phyloP scores from a whole-genome alignment of 1,140 invertebrate species.

The Nasonia longicornis region DNA sequence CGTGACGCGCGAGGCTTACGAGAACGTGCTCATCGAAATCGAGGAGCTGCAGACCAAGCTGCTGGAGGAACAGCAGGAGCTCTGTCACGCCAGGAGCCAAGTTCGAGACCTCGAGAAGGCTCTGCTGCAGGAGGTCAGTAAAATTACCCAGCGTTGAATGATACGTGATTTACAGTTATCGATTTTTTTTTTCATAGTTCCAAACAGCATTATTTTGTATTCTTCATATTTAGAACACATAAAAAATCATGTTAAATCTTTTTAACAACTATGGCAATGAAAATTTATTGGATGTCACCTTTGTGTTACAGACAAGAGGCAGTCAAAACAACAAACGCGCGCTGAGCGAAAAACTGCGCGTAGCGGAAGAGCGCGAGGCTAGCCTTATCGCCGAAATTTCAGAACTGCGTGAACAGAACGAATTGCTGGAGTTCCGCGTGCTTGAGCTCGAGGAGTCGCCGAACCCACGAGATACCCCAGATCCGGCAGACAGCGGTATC shows the following conservation, averaged over 20 bases:
- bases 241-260: too few species aligned
- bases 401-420: constrained; percentile 69
- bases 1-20: constrained; percentile 61
- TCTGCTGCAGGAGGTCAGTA: constrained; percentile 61
- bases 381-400: constrained; percentile 65
- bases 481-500: constrained; percentile 61
- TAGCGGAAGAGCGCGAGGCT: constrained; percentile 65
- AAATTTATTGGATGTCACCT: not conserved
- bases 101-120: constrained; percentile 63
- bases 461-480: constrained; percentile 55
- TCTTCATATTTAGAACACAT: too few species aligned
- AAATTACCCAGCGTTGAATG: not conserved
- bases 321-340: constrained; percentile 57
- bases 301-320: constrained; percentile 53
- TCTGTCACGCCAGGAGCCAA: constrained; percentile 59
- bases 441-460: constrained; percentile 67
- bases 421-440: constrained; percentile 69
- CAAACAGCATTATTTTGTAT: too few species aligned
- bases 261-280: too few species aligned
- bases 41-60: constrained; percentile 61
- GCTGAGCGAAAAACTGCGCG: constrained; percentile 58
- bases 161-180: too few species aligned
- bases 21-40: constrained; percentile 57
- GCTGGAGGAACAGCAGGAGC: constrained; percentile 58
- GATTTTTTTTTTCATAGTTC: too few species aligned